A percentile compares a stretch with the other conserved stretches of the same genome.
Conservation (phyloP, 2,113 vertebrate genomes). For the Chaetodon auriga region DNA sequence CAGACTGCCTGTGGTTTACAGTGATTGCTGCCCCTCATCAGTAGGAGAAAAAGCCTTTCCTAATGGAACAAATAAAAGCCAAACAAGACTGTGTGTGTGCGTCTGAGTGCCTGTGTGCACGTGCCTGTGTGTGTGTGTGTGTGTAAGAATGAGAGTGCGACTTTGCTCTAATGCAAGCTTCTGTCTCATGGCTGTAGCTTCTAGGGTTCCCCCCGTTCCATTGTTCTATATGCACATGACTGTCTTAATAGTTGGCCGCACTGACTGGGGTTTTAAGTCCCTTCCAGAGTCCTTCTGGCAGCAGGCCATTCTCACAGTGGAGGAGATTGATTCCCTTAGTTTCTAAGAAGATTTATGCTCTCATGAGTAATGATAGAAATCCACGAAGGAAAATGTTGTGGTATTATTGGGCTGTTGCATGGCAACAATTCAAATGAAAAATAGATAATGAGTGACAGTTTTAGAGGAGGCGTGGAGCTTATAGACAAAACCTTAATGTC, state of each 20-base stretch:
- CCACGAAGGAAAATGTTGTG: conserved; percentile 55
- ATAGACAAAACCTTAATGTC: conserved; percentile 42
- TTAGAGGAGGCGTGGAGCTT: conserved; percentile 23
- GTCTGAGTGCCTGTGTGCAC: conserved; percentile 36
- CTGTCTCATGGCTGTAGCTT: conserved; percentile 37
- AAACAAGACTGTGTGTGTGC: conserved; percentile 48
- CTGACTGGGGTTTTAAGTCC: conserved; percentile 33
- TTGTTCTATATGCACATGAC: conserved; percentile 29
- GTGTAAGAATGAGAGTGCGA: conserved; percentile 28
- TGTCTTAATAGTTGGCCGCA: conserved; percentile 51
- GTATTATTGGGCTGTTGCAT: conserved; percentile 57
- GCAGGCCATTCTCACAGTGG: conserved; percentile 36
- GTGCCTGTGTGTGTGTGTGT: conserved; percentile 1
- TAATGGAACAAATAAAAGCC: conserved; percentile 70
- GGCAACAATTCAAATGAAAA: conserved; percentile 62
- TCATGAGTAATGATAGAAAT: conserved; percentile 54
- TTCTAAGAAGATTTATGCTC: conserved; percentile 48
- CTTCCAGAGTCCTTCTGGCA: conserved; percentile 34
- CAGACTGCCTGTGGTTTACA: conserved; percentile 80
- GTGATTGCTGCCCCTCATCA: conserved; percentile 64
- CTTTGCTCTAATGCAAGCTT: conserved; percentile 29
- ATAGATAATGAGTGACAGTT: conserved; percentile 42
- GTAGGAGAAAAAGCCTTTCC: conserved; percentile 57
- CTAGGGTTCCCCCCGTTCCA: conserved; percentile 43
- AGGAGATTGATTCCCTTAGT: conserved; percentile 45